Conservation (phyloP, 2,797 vertebrate species). For the Ctenochaetus hawaiiensis region DNA sequence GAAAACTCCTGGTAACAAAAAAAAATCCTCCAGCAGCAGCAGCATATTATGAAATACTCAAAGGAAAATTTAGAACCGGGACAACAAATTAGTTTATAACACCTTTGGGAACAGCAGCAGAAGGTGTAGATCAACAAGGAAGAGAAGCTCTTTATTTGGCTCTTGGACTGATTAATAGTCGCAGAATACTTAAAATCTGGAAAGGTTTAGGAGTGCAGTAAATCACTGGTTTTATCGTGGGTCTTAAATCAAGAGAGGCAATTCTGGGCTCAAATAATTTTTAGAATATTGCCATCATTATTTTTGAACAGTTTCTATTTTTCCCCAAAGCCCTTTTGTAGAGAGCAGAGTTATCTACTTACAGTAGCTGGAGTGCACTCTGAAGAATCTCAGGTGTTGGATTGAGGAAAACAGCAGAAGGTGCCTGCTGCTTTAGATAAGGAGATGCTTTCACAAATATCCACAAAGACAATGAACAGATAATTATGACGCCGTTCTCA, state of each 20-base stretch:
- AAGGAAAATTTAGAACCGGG: conserved; percentile 26
- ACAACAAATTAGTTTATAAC: conserved; percentile 55
- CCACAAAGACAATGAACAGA: conserved; percentile 32
- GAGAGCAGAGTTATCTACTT: conserved; percentile 49
- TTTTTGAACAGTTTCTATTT: conserved; percentile 61
- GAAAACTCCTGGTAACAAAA: neutral
- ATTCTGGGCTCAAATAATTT: conserved; percentile 64
- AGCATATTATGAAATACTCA: conserved; percentile 29
- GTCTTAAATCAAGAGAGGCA: conserved; percentile 70
- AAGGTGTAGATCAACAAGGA: conserved; percentile 64
- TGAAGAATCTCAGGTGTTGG: conserved; percentile 42
- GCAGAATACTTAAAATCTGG: conserved; percentile 57
- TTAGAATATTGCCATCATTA: conserved; percentile 70
- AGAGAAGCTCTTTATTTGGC: conserved; percentile 60
- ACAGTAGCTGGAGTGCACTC: conserved; percentile 36
- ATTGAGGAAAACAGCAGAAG: conserved; percentile 42
- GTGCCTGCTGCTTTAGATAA: conserved; percentile 57
- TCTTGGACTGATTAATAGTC: conserved; percentile 67
- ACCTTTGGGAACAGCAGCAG: conserved; percentile 54
- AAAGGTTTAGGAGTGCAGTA: conserved; percentile 60
- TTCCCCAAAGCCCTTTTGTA: conserved; percentile 44
- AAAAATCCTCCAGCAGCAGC: conserved; percentile 1
- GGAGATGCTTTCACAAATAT: conserved; percentile 45
- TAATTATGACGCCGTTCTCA: conserved; percentile 15
- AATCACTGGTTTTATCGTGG: conserved; percentile 64